Conservation (phyloP, 2,113 vertebrate genomes). For the Siniperca chuatsi region DNA sequence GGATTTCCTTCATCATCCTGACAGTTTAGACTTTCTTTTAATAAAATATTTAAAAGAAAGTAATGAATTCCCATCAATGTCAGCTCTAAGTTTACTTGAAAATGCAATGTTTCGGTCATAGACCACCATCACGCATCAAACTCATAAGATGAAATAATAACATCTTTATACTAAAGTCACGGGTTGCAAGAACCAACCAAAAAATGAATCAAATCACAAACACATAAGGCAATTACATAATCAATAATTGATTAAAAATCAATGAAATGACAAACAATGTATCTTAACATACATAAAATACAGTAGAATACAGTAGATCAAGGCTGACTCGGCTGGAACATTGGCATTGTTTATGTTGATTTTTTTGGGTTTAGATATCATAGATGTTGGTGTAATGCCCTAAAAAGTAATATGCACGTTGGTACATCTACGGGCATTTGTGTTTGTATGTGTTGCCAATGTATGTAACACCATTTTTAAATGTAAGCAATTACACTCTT, state of each 20-base stretch:
- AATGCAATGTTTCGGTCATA: background rate
- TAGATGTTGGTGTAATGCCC: background rate
- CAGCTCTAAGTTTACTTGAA: background rate
- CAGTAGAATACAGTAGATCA: no score
- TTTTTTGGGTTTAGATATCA: background rate
- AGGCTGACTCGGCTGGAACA: background rate
- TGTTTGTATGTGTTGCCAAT: background rate
- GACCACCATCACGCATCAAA: background rate
- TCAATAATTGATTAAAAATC: background rate
- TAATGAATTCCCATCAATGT: background rate
- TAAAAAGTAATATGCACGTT: background rate
- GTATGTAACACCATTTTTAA: background rate
- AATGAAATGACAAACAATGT: background rate
- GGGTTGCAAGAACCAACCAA: background rate
- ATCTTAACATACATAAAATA: background rate
- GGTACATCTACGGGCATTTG: background rate
- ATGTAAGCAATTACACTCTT: background rate
- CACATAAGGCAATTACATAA: background rate
- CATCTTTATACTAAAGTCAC: background rate
- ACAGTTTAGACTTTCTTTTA: background rate
- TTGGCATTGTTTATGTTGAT: background rate
- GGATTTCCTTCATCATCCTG: background rate
- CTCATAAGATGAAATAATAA: background rate
- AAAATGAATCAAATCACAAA: background rate
- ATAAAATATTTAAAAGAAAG: background rate